These are phyloP conservation scores for Gambusia yucatana DNA, from an alignment of 2,797 vertebrate species.

Conservation along the genomic window DNA sequence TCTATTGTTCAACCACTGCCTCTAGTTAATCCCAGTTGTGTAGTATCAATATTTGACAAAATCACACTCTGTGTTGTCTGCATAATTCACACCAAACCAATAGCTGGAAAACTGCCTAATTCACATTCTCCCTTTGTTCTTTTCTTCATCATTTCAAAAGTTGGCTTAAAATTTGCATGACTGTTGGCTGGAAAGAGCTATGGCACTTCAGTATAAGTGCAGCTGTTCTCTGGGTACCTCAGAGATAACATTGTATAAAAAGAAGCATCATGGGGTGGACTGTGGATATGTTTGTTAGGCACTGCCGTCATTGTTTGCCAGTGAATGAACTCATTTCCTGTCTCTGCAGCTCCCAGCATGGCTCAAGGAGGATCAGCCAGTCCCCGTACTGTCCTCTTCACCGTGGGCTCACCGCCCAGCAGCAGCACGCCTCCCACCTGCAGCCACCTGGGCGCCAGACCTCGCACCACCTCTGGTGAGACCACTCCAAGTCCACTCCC, in stretches of 20 bases:
- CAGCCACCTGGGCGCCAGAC: slow-evolving; percentile 89
- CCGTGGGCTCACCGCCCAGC: slow-evolving; percentile 94
- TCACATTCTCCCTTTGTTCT: no score
- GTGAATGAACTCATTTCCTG: neutral
- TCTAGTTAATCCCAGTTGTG: no score
- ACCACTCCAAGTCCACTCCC: slow-evolving; percentile 5
- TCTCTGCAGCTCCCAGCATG: slow-evolving; percentile 83
- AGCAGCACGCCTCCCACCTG: slow-evolving; percentile 89
- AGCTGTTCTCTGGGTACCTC: neutral
- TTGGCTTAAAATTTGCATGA: no score
- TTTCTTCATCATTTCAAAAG: no score
- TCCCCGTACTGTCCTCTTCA: slow-evolving; percentile 92
- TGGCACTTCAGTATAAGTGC: neutral
- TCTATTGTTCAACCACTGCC: no score
- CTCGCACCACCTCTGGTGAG: slow-evolving; percentile 93
- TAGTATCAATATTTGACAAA: no score
- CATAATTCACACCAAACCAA: no score
- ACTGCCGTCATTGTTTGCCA: neutral
- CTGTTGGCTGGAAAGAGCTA: no score
- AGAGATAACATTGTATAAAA: neutral
- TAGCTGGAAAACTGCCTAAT: no score
- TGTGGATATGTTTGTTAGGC: neutral
- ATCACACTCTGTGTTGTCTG: no score
- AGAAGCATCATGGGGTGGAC: neutral
- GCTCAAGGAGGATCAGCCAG: slow-evolving; percentile 71